Percentiles rank a stretch among this genome's conserved stretches.
These are phyloP conservation scores for Kuschelorhynchus macadamiae DNA, from an alignment of 2,888 invertebrate genomes.

Conservation along the genomic window DNA sequence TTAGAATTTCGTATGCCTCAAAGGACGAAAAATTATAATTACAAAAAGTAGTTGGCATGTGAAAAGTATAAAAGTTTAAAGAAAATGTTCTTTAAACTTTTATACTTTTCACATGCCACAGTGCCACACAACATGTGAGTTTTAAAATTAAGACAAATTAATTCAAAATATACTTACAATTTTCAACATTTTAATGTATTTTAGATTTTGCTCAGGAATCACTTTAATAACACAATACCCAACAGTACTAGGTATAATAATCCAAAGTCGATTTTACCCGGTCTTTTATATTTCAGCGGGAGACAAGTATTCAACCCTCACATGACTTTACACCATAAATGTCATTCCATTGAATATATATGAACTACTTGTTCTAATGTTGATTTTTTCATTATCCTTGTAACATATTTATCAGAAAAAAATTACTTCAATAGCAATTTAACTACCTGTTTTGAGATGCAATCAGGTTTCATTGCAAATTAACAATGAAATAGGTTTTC, in stretches of 20 bases:
- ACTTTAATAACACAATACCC: too few relatives aligned
- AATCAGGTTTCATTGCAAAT: too few relatives aligned
- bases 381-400: conserved; percentile 34
- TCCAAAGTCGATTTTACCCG: background rate
- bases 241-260: too few relatives aligned
- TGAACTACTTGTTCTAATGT: background rate
- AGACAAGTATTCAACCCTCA: conserved; percentile 29
- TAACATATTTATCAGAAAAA: conserved; percentile 23
- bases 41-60: background rate
- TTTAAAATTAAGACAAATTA: background rate
- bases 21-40: too few relatives aligned
- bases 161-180: conserved; percentile 9
- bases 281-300: conserved; percentile 12
- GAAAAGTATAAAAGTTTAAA: too few relatives aligned
- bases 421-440: conserved; percentile 5
- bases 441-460: conserved; percentile 16
- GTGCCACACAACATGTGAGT: too few relatives aligned
- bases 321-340: conserved; percentile 11
- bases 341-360: background rate
- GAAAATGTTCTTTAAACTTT: too few relatives aligned
- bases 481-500: too few relatives aligned
- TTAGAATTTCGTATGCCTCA: too few relatives aligned
- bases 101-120: too few relatives aligned
- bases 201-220: background rate
- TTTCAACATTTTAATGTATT: conserved; percentile 10